These are phyloP conservation scores for Myanophis thanlyinensis DNA, from an alignment of 2,113 vertebrate genomes.

Conservation along the genomic window DNA sequence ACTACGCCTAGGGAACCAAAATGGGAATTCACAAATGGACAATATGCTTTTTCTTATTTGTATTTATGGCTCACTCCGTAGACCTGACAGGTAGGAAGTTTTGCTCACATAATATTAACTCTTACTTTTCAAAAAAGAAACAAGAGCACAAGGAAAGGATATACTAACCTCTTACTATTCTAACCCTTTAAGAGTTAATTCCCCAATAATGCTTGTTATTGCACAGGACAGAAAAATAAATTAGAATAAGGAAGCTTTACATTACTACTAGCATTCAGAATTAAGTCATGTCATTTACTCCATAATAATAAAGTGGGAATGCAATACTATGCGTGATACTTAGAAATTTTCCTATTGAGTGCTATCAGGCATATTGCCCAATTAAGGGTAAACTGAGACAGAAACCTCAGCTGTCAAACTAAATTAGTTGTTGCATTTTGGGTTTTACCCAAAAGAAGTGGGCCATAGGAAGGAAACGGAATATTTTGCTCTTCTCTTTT, in stretches of 20 bases:
- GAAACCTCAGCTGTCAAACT: not conserved
- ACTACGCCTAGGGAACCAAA: slow-evolving; percentile 7
- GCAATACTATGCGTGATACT: not conserved
- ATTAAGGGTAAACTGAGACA: not conserved
- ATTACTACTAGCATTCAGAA: not conserved
- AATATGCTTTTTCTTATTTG: slow-evolving; percentile 51
- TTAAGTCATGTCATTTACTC: not conserved
- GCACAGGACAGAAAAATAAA: not conserved
- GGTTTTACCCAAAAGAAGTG: not conserved
- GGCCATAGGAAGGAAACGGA: not conserved
- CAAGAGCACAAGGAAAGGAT: not conserved
- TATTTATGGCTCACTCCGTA: slow-evolving; percentile 53
- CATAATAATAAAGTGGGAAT: not conserved
- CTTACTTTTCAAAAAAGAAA: not conserved
- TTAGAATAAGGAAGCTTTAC: not conserved
- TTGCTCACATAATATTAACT: not conserved
- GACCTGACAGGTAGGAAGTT: slow-evolving; percentile 69
- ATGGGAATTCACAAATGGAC: slow-evolving; percentile 61
- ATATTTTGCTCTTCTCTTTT: not conserved
- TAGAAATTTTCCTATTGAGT: not conserved
- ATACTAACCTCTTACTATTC: not conserved
- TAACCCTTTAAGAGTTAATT: not conserved
- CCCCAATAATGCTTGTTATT: not conserved
- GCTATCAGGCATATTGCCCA: no score
- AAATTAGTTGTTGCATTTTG: not conserved